Conservation (phyloP, 2,888 invertebrate species). For the Tromatobia lineatoria region DNA sequence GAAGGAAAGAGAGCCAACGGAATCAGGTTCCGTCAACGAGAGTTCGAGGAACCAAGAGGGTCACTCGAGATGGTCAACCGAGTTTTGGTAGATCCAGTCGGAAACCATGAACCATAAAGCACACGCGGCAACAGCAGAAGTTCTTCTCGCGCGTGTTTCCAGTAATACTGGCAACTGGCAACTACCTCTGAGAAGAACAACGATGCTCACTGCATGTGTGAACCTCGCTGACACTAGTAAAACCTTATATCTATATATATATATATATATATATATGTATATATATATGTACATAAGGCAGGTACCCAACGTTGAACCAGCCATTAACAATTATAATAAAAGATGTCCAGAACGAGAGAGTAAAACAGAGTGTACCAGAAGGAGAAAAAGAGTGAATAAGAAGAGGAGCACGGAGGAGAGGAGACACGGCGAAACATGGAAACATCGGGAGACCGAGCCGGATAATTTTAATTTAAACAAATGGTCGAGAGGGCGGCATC, state of each 20-base stretch:
- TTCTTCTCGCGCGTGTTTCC: constrained; percentile 18
- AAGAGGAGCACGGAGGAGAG: constrained; percentile 52
- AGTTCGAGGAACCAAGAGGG: constrained; percentile 67
- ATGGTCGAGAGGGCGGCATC: constrained; percentile 85
- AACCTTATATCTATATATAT: neutral
- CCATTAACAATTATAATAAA: constrained; percentile 83
- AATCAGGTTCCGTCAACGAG: neutral
- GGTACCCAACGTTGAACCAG: constrained; percentile 68
- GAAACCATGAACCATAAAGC: constrained; percentile 73
- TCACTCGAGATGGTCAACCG: constrained; percentile 71
- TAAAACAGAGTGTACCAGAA: constrained; percentile 52
- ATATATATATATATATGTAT: neutral
- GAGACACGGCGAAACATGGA: constrained; percentile 46
- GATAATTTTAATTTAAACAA: constrained; percentile 86
- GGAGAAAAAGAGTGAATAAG: constrained; percentile 69
- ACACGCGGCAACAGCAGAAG: constrained; percentile 34
- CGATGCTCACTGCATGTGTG: constrained; percentile 33
- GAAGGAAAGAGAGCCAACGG: constrained; percentile 23
- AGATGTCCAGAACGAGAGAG: constrained; percentile 70
- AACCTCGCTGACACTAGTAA: constrained; percentile 37
- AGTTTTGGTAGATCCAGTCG: constrained; percentile 70
- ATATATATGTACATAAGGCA: neutral
- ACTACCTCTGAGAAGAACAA: constrained; percentile 16
- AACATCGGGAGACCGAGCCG: constrained; percentile 63
- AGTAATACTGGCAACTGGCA: neutral